Evolutionary conservation across 2,113 vertebrate species (phyloP), one percentile per base, ranked within the genome.

Genomic region (Ahaetulla prasina): DNA sequence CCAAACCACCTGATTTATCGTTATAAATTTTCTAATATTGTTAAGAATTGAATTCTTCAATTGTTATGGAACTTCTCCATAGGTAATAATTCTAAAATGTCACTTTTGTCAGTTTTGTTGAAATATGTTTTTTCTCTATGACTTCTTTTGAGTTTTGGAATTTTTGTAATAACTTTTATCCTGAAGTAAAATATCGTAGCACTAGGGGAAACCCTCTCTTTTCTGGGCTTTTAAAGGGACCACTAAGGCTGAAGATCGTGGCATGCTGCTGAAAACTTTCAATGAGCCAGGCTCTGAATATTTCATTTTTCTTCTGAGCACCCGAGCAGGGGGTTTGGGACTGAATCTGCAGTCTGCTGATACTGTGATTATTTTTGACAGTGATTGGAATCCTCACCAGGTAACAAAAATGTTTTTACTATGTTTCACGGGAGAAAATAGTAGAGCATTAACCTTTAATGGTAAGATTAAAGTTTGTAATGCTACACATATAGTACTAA

Each of bases 301-400:
- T 95, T 99, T 99, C 96, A 98, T 99, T 94, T 99, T 99, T 96
- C 94, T 99, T 97, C 98, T 99, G 91, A 99, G 99, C 94, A 99
- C 99, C 1, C 98, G 99, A 0, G 99, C 99, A 0, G 99, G 99
- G 0, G 99, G 99, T 0, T 97, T 99, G 87, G 99, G 99, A 0
- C 97, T 99, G 20, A 99, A 99, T 93, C 97, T 99, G 14, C 99
- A 99, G 97, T 99, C 99, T 0, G 99, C 99, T 0, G 99, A 99
- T 94, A 99, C 99, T 0, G 99, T 99, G 91, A 97, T 99, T 93
- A 99, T 99, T 95, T 99, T 99, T 0, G 99, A 99, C 97, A 99
- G 99, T 6, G 99, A 99, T 97, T 99, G 99, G 99, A 99, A 99
- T 94, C 99, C 99, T 0, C 99, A 99, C 95, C 99, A 99, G 99